Conservation (phyloP, 2,113 vertebrate genomes). For the Procavia capensis region DNA sequence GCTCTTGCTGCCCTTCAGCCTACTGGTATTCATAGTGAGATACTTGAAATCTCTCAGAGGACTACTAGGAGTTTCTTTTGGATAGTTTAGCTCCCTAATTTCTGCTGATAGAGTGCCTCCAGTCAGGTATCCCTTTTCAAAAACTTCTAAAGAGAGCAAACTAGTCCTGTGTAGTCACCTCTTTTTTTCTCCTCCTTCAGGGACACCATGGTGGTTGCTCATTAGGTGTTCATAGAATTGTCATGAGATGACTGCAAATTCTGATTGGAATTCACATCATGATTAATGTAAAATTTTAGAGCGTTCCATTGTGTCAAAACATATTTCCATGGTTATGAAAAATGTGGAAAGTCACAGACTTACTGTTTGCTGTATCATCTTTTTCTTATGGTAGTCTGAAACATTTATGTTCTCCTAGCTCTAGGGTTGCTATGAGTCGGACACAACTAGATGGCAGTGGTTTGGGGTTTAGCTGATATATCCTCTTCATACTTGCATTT, state of each 20-base stretch:
- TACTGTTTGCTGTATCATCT: neutral
- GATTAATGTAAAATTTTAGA: neutral
- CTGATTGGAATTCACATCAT: neutral
- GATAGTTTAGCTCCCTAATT: neutral
- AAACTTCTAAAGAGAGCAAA: neutral
- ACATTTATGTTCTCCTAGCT: neutral
- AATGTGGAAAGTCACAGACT: neutral
- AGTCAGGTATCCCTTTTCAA: neutral
- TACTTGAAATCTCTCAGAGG: neutral
- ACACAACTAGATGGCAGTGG: too few relatives aligned
- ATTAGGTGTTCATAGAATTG: neutral
- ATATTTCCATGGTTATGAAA: neutral
- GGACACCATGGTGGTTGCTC: neutral
- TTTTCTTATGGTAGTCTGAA: neutral
- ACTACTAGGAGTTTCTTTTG: neutral
- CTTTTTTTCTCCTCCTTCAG: too few relatives aligned
- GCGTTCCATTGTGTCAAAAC: neutral
- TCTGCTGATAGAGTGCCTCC: neutral
- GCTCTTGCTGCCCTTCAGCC: neutral
- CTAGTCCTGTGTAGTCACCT: accelerated
- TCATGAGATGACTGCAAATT: neutral
- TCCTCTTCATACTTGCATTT: neutral
- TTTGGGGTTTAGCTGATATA: too few relatives aligned
- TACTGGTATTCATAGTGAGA: neutral
- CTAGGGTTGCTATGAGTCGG: too few relatives aligned